Conservation (phyloP, 2,113 vertebrate species). For the Ictidomys tridecemlineatus region DNA sequence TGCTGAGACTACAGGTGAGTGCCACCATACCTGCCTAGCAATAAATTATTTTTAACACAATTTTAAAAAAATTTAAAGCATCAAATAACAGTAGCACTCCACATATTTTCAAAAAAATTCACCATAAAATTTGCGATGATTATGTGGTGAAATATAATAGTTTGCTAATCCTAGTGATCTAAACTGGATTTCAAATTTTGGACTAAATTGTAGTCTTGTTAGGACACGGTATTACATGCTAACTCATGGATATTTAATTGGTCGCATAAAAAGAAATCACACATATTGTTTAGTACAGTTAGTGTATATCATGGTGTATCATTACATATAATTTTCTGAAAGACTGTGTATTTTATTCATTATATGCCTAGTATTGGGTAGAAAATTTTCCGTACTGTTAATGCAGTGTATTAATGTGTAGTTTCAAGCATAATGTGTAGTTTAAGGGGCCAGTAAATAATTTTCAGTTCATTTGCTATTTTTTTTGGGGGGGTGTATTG, state of each 20-base stretch:
- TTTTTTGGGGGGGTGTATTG: too few species aligned
- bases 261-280: not conserved
- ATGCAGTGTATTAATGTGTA: conserved; percentile 52
- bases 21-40: too few species aligned
- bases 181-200: conserved; percentile 47
- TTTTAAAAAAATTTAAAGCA: too few species aligned
- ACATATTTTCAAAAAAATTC: too few species aligned
- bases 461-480: conserved; percentile 86
- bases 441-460: conserved; percentile 88
- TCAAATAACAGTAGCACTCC: too few species aligned
- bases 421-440: conserved; percentile 70
- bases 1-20: too few species aligned
- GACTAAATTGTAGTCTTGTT: not conserved
- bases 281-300: not conserved
- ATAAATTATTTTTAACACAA: too few species aligned
- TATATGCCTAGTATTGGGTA: conserved; percentile 50
- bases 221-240: not conserved
- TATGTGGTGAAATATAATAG: too few species aligned
- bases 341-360: conserved; percentile 53
- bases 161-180: conserved; percentile 34
- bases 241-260: conserved; percentile 41
- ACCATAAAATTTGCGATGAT: too few species aligned
- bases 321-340: conserved; percentile 51
- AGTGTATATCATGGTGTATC: not conserved
- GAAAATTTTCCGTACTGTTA: conserved; percentile 75